These are phyloP conservation scores for Meganola albula DNA, from an alignment of 2,888 invertebrate genomes.

Conservation along the genomic window DNA sequence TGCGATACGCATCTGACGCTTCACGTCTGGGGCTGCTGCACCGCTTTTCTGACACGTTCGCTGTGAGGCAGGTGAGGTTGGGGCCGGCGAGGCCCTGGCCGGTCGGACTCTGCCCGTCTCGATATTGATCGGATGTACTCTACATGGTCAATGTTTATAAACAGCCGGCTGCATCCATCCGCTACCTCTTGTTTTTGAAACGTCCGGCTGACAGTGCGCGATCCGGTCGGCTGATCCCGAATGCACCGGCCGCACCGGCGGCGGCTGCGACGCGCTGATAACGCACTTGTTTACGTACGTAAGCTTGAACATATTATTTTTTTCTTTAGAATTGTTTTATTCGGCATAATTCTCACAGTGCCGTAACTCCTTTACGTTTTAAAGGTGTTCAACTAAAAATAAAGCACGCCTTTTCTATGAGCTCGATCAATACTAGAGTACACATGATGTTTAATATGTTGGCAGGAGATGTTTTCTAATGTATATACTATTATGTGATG, in stretches of 20 bases:
- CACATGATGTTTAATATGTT: too few relatives aligned
- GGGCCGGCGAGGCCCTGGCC: constrained; percentile 52
- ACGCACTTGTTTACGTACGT: constrained; percentile 55
- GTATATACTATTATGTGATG: too few relatives aligned
- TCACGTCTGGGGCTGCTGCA: constrained; percentile 39
- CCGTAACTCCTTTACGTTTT: too few relatives aligned
- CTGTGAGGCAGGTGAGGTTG: constrained; percentile 57
- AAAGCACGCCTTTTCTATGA: too few relatives aligned
- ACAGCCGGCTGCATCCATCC: constrained; percentile 65
- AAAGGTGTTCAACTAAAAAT: too few relatives aligned
- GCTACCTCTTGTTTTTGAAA: constrained; percentile 60
- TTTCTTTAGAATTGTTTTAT: too few relatives aligned
- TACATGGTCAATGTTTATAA: constrained; percentile 71
- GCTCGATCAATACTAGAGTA: too few relatives aligned
- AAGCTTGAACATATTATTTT: constrained; percentile 45
- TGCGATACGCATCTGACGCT: constrained; percentile 37
- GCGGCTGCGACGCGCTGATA: constrained; percentile 30
- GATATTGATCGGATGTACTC: constrained; percentile 59
- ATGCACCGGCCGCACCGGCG: constrained; percentile 43
- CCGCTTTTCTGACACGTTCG: constrained; percentile 40
- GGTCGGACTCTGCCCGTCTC: constrained; percentile 41
- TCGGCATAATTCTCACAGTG: too few relatives aligned
- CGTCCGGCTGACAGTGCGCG: constrained; percentile 41
- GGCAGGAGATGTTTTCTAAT: too few relatives aligned
- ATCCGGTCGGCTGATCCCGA: constrained; percentile 45